Evolutionary conservation across 2,797 vertebrate genomes (phyloP), one percentile per base, ranked within the genome.

Genomic region (Chrysolophus pictus): DNA sequence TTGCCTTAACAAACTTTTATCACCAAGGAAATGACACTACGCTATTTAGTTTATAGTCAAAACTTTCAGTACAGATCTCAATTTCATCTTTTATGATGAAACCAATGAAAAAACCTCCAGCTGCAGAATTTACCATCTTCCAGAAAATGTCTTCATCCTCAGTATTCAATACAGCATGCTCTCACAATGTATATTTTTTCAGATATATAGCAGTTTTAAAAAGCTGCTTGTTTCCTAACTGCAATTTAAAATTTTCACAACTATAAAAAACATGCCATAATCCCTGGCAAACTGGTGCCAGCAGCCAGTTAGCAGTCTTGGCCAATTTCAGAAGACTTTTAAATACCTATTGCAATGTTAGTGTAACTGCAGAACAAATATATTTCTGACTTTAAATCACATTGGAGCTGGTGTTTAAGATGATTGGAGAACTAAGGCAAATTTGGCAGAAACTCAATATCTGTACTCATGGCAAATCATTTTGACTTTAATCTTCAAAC

Each of bases 161-260:
- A 69, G 73, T 69, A 74, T 72, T 78, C 73, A 69, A 93, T 62
- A 91, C 51, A 72, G 11, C 72, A 67, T 67, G 29, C 74, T 92
- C 67, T 88, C 85, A 88, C 70, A 91, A 91, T 23, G 87, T 72
- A 59, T 81, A 63, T 85, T 92, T 94, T 94, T 95, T 91, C 76
- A 95, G 76, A 81, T 75, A 75, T 59, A 67, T 72, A 95, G 80
- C 2, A 46, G 82, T 86, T 92, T 56, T 18, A 72, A 73, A 96
- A 92, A 88, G 55, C 67, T 95, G 83, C 92, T 94, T 96, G 91
- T 96, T 96, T 96, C 71, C 95, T 91, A 94, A 95, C 91, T 94
- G 77, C 85, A 91, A 91, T 78, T 79, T 86, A 81, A 81, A 80
- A 94, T 84, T 92, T 96, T 96, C 92, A 93, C 76, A 95, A 76